Base-by-base conservation (phyloP, 2,113 vertebrate genomes). In the Ctenomys sociabilis region DNA sequence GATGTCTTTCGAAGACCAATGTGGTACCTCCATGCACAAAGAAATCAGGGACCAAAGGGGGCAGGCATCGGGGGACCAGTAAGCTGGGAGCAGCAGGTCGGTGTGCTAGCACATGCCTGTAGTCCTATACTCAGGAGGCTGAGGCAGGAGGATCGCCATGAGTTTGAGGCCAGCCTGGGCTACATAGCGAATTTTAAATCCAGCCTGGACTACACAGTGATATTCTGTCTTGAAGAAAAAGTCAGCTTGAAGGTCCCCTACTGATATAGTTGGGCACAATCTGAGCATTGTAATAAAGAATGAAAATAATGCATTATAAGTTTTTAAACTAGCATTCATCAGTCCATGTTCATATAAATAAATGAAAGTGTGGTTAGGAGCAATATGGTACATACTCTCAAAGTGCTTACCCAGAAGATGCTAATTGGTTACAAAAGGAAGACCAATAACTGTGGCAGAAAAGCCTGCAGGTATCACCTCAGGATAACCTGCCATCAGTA, bases 11-110 rank as follows among this genome's bases (percentile, higher is more conserved):
- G 57, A 32, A 78, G 66, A 26, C 14, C 54, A 5, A 59, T 30
- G 13, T 28, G 26, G 61, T 4, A 1, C 86, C 77, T 87, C 57
- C 1, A 4, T 40, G 73, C 52, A 68, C 37, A 64, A 7, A 21
- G n/a, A 66, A 83, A n/a, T n/a, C 84, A 72, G 28, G 85, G 43
- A 12, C 10, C 35, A 13, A 22, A 35, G 21, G 26, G 2, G 8
- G 7, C 10, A 19, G 57, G 0, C 11, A 30, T 57, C 83, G 40
- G 68, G 17, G 0, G 1, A 2, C 35, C 37, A 64, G 3, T 12
- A 37, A 78, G 54, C 0, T 35, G 40, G 70, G n/a, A 82, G 10
- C 4, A 63, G 78, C 3, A 45, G 40, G 12, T 12, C 3, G 13
- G 75, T 9, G 13, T 32, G 43, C 2, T 32, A 7, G 75, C 7